Evolutionary conservation across 92 coral and sea anemone species (phyloP).

Genomic region (Scolanthus callimorphus): DNA sequence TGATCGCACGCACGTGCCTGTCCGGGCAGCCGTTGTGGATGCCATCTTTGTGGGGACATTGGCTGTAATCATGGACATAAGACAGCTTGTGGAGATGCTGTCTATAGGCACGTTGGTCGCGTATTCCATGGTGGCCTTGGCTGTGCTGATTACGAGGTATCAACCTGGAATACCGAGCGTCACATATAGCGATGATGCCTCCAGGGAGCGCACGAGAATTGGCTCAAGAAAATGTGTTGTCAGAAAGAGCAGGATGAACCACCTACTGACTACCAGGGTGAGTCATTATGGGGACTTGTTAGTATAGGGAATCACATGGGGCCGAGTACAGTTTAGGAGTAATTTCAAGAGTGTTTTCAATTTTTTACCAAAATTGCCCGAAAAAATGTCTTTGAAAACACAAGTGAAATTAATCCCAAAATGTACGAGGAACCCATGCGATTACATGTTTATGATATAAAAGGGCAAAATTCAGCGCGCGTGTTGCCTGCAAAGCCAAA

Average conservation of each 20-base stretch:
- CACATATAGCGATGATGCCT: constrained; percentile 17
- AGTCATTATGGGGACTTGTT: no score
- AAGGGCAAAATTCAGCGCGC: no score
- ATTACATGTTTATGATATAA: no score
- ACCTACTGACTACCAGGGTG: constrained; percentile 18
- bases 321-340: no score
- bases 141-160: constrained; percentile 73
- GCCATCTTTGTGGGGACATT: constrained; percentile 39
- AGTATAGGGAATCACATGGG: no score
- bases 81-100: constrained; percentile 61
- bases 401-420: no score
- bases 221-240: constrained; percentile 54
- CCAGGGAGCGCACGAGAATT: constrained; percentile 20
- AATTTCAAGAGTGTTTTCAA: no score
- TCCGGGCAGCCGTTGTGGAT: constrained; percentile 47
- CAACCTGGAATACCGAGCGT: constrained; percentile 64
- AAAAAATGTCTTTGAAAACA: no score
- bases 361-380: no score
- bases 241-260: constrained; percentile 8
- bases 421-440: no score
- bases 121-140: constrained; percentile 71
- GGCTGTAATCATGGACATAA: constrained; percentile 51
- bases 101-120: constrained; percentile 81
- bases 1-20: constrained; percentile 61
- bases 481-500: no score